A percentile compares a stretch with the other conserved stretches of the same genome.
These are phyloP conservation scores for Dorcus hopei DNA, from an alignment of 2,888 invertebrate species.

Conservation along the genomic window DNA sequence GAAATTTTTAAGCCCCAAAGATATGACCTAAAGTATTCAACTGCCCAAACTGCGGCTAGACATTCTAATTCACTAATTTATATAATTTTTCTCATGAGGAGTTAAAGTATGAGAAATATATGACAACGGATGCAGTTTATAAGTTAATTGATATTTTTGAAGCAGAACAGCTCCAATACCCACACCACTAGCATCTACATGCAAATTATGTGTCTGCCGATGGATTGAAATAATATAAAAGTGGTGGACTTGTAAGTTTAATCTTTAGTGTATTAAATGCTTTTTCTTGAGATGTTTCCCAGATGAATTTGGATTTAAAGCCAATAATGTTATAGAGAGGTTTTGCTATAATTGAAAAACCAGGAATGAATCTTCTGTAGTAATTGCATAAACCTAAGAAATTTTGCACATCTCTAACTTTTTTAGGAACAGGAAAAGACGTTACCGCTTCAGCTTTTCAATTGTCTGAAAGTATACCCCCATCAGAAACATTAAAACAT, in stretches of 20 bases:
- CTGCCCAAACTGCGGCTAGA: slow-evolving; percentile 22
- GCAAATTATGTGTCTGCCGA: slow-evolving; percentile 27
- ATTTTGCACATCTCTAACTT: slow-evolving; percentile 9
- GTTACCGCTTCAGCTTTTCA: slow-evolving; percentile 23
- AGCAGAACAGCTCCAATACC: slow-evolving; percentile 27
- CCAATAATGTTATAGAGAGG: slow-evolving; percentile 10
- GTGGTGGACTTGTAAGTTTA: slow-evolving; percentile 24
- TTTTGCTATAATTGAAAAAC: slow-evolving; percentile 15
- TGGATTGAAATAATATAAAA: slow-evolving; percentile 29
- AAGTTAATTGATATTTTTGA: slow-evolving; percentile 19
- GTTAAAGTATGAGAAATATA: slow-evolving; percentile 14
- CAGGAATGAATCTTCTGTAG: slow-evolving; percentile 18
- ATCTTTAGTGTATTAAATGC: slow-evolving; percentile 25
- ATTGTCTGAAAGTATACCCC: slow-evolving; percentile 24
- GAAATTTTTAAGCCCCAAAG: too few relatives aligned
- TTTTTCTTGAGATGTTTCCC: slow-evolving; percentile 11
- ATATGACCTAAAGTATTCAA: too few relatives aligned
- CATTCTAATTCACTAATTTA: slow-evolving; percentile 13
- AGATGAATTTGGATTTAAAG: slow-evolving; percentile 8
- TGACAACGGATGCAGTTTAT: not conserved
- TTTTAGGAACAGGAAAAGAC: slow-evolving; percentile 21
- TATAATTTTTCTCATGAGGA: slow-evolving; percentile 36
- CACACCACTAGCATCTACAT: slow-evolving; percentile 37
- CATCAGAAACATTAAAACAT: slow-evolving; percentile 21
- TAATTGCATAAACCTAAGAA: slow-evolving; percentile 19